phyloP scores from a whole-genome alignment of 2,113 vertebrate genomes.

The Upupa epops region DNA sequence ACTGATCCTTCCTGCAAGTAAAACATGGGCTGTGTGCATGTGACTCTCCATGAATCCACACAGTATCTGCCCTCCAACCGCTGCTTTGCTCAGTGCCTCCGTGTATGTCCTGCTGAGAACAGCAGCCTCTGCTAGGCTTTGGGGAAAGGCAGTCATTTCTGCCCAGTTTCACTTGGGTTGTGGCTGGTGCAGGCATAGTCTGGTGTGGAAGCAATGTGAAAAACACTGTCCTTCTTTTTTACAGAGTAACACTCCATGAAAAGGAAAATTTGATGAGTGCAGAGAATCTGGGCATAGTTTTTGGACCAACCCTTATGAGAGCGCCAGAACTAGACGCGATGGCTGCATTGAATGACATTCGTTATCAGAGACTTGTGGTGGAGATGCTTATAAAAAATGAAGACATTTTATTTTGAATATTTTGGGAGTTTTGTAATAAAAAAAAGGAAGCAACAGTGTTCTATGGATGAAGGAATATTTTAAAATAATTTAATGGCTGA shows the following conservation, averaged over 20 bases:
- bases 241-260: conserved; percentile 92
- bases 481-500: conserved; percentile 78
- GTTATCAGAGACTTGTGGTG: conserved; percentile 98
- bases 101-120: neutral
- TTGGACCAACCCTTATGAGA: conserved; percentile 96
- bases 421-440: conserved; percentile 73
- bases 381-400: conserved; percentile 98
- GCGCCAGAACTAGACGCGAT: conserved; percentile 91
- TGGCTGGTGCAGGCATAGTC: neutral
- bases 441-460: conserved; percentile 63
- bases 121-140: neutral
- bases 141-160: neutral
- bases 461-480: conserved; percentile 79
- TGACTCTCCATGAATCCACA: neutral
- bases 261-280: conserved; percentile 97
- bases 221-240: conserved; percentile 14
- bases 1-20: neutral
- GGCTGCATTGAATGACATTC: conserved; percentile 94
- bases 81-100: neutral
- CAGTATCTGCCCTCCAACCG: neutral
- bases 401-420: conserved; percentile 90
- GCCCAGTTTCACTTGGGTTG: neutral
- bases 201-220: neutral
- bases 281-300: conserved; percentile 96
- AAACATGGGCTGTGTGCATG: accelerated